These are phyloP conservation scores for Hoplodrina ambigua DNA, from an alignment of 2,888 invertebrate genomes.

Conservation along the genomic window DNA sequence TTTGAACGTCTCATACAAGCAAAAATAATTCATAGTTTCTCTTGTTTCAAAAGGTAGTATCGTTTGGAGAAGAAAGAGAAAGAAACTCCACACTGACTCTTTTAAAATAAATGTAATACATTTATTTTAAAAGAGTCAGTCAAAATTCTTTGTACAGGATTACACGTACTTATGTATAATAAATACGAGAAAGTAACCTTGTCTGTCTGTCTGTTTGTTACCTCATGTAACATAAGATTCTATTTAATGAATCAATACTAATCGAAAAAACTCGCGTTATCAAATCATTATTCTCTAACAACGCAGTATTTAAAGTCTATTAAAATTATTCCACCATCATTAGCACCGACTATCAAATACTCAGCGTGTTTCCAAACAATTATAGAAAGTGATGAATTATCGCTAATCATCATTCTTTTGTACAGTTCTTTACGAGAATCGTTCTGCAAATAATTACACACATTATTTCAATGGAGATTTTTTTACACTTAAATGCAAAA, in stretches of 20 bases:
- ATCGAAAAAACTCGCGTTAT: background rate
- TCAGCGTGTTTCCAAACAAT: constrained; percentile 52
- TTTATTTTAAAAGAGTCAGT: too few species aligned
- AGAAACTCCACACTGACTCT: too few species aligned
- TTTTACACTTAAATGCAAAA: background rate
- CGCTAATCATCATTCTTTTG: constrained; percentile 21
- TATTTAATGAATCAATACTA: background rate
- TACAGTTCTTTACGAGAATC: constrained; percentile 23
- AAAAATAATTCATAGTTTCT: too few species aligned
- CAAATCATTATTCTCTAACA: background rate
- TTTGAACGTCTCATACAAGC: too few species aligned
- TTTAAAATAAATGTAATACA: too few species aligned
- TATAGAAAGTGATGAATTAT: constrained; percentile 57
- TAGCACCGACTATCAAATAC: constrained; percentile 33
- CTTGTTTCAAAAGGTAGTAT: too few species aligned
- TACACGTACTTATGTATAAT: too few species aligned
- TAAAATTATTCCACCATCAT: constrained; percentile 34
- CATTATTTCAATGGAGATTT: background rate
- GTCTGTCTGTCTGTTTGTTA: background rate
- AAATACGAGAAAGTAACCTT: background rate
- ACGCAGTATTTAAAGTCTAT: constrained; percentile 8
- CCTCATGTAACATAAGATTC: background rate
- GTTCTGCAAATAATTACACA: background rate
- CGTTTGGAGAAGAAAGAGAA: too few species aligned
- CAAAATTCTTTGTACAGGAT: too few species aligned